A percentile compares a stretch with the other conserved stretches of the same genome.
These are phyloP conservation scores for Gortyna flavago DNA, from an alignment of 2,888 invertebrate genomes.

Conservation along the genomic window DNA sequence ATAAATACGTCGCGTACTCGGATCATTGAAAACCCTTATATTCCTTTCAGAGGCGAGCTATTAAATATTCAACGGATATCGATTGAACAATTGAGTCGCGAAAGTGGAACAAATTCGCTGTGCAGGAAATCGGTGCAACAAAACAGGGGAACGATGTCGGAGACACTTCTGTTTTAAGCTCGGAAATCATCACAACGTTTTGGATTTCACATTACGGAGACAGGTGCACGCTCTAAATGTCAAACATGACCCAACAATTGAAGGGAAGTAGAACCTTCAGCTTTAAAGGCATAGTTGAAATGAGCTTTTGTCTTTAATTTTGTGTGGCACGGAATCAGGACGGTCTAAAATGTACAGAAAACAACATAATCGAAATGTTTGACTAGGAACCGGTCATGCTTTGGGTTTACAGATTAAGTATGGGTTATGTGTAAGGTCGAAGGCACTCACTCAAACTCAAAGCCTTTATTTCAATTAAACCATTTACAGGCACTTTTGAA, in stretches of 20 bases:
- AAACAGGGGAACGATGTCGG: not conserved
- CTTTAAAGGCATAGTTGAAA: not conserved
- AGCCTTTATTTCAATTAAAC: too few relatives aligned
- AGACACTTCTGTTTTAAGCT: not conserved
- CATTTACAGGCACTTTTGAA: too few relatives aligned
- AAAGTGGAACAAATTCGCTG: slow-evolving; percentile 10
- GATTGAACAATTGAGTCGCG: slow-evolving; percentile 17
- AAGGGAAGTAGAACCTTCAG: not conserved
- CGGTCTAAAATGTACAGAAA: not conserved
- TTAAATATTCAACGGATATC: slow-evolving; percentile 22
- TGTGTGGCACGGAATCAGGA: not conserved
- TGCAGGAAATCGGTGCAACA: slow-evolving; percentile 8
- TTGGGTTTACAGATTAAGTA: slow-evolving; percentile 2
- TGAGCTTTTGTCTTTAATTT: slow-evolving; percentile 9
- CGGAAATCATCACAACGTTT: not conserved
- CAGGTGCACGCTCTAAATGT: slow-evolving; percentile 14
- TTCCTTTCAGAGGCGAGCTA: not conserved
- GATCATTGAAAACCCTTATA: not conserved
- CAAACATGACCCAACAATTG: slow-evolving; percentile 26
- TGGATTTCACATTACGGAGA: not conserved
- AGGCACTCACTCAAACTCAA: too few relatives aligned
- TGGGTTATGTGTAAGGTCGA: too few relatives aligned
- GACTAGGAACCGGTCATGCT: not conserved
- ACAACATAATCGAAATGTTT: slow-evolving; percentile 1
- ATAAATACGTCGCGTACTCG: not conserved